A percentile compares a stretch with the other conserved stretches of the same genome.
Evolutionary conservation across 1,140 invertebrate species (phyloP).

Genomic region (Brachionus plicatilis): DNA sequence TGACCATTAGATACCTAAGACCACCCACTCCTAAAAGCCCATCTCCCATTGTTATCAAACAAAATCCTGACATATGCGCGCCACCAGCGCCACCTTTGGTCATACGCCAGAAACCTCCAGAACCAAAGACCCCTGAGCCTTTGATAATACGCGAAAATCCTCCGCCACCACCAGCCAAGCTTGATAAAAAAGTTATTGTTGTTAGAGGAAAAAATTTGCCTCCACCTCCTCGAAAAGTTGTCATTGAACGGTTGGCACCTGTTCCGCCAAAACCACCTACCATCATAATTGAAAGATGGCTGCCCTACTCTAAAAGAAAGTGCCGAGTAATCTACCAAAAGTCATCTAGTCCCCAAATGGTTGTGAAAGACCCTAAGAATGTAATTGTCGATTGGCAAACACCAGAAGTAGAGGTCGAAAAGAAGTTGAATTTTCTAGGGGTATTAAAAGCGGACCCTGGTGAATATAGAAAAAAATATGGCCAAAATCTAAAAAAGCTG

Average conservation of each 20-base stretch:
- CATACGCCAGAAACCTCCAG: not conserved
- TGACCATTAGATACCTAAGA: slow-evolving; percentile 32
- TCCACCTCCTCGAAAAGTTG: slow-evolving; percentile 26
- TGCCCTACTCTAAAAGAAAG: not conserved
- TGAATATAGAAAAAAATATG: slow-evolving; percentile 20
- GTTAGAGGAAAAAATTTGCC: slow-evolving; percentile 27
- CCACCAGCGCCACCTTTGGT: slow-evolving; percentile 29
- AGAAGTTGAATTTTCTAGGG: not conserved
- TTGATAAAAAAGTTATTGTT: not conserved
- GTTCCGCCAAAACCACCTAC: slow-evolving; percentile 18
- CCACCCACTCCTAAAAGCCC: slow-evolving; percentile 19
- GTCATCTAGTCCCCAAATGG: not conserved
- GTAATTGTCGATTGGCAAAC: slow-evolving; percentile 36
- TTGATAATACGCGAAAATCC: slow-evolving; percentile 17
- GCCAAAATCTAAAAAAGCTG: not conserved
- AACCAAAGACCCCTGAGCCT: slow-evolving; percentile 7
- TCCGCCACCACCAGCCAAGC: not conserved
- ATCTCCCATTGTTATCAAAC: not conserved
- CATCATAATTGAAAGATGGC: slow-evolving; percentile 38
- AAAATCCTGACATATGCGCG: not conserved
- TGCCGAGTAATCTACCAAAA: slow-evolving; percentile 6
- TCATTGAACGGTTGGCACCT: slow-evolving; percentile 17
- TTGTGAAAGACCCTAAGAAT: slow-evolving; percentile 6
- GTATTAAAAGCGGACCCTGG: slow-evolving; percentile 23
- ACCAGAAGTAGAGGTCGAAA: slow-evolving; percentile 12